These are phyloP conservation scores for Agapornis roseicollis DNA, from an alignment of 2,113 vertebrate genomes.

Conservation along the genomic window DNA sequence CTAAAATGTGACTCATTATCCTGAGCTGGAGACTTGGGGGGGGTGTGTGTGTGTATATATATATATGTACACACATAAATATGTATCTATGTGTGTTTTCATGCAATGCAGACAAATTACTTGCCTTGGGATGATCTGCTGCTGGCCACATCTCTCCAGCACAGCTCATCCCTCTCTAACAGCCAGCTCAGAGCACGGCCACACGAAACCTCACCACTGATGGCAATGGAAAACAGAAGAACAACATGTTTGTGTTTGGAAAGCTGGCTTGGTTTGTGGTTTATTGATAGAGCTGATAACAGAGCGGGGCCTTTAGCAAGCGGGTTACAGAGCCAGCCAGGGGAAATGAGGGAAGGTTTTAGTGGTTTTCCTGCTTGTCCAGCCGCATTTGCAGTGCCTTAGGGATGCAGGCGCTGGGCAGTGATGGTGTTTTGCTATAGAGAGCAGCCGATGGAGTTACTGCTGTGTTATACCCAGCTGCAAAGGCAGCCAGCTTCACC, in stretches of 20 bases:
- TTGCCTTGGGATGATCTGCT: neutral
- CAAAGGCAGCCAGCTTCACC: neutral
- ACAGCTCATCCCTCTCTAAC: rapidly evolving
- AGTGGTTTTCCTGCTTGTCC: neutral
- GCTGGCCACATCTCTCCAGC: neutral
- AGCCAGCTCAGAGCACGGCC: neutral
- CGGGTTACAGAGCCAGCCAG: neutral
- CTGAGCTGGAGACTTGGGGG: neutral
- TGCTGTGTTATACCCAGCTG: neutral
- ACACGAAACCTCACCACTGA: rapidly evolving
- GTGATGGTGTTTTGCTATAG: neutral
- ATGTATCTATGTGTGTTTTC: neutral
- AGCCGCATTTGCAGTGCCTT: neutral
- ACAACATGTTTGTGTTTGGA: neutral
- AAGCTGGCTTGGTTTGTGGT: neutral
- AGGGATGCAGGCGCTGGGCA: neutral
- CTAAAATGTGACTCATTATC: neutral
- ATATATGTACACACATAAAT: no score
- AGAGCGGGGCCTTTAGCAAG: neutral
- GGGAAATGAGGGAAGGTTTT: neutral
- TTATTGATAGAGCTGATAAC: neutral
- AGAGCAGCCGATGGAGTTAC: neutral
- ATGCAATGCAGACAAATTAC: neutral
- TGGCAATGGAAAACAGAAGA: neutral
- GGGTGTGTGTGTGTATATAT: no score